Conservation (phyloP, 2,888 invertebrate species). For the Dioctria linearis region DNA sequence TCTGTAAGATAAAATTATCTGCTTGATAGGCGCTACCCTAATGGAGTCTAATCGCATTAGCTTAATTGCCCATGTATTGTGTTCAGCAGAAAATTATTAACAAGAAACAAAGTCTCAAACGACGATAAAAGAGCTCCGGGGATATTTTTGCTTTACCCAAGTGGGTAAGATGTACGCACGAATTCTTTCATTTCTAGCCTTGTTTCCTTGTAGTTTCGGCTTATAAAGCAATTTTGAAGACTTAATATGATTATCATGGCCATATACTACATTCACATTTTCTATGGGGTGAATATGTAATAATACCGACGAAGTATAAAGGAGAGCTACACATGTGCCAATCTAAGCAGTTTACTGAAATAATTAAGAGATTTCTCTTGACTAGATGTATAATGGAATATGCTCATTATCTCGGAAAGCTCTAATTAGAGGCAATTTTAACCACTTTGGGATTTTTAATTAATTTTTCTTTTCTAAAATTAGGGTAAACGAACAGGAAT, state of each 20-base stretch:
- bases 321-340: slow-evolving; percentile 38
- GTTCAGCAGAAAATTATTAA: slow-evolving; percentile 49
- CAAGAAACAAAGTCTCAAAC: slow-evolving; percentile 8
- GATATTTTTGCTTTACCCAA: not conserved
- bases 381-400: slow-evolving; percentile 35
- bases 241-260: slow-evolving; percentile 48
- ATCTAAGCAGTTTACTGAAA: slow-evolving; percentile 38
- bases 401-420: slow-evolving; percentile 2
- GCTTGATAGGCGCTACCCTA: slow-evolving; percentile 44
- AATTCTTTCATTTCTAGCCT: slow-evolving; percentile 27
- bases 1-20: slow-evolving; percentile 45
- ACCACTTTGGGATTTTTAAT: slow-evolving; percentile 28
- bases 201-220: slow-evolving; percentile 29
- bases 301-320: slow-evolving; percentile 4
- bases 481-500: not conserved
- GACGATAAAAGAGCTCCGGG: not conserved
- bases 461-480: not conserved
- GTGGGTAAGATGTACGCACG: slow-evolving; percentile 9
- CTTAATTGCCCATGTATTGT: slow-evolving; percentile 49
- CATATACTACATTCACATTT: slow-evolving; percentile 46
- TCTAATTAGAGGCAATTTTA: slow-evolving; percentile 15
- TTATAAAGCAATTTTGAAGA: slow-evolving; percentile 49
- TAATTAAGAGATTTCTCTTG: slow-evolving; percentile 42
- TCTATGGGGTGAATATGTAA: slow-evolving; percentile 11
- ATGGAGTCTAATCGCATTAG: slow-evolving; percentile 50